Evolutionary conservation across 2,888 invertebrate genomes (phyloP).

Genomic region (Entomobrya proxima): DNA sequence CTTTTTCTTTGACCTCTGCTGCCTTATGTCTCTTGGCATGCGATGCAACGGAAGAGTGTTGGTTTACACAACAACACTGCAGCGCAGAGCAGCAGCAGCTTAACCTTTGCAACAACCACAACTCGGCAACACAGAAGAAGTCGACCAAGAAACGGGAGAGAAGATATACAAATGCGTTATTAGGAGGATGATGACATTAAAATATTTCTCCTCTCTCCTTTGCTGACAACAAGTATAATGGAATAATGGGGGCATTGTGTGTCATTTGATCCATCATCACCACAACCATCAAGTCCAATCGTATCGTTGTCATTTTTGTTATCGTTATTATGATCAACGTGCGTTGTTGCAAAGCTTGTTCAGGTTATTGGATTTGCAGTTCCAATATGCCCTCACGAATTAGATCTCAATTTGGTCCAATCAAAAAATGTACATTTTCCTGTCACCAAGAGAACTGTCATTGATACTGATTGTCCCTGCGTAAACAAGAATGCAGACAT

Average conservation of each 20-base stretch:
- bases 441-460: conserved; percentile 31
- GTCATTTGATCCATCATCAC: conserved; percentile 42
- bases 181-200: conserved; percentile 27
- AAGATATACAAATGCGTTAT: conserved; percentile 7
- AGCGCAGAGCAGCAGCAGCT: no score
- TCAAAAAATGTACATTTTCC: conserved; percentile 1
- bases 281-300: not conserved
- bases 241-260: conserved; percentile 61
- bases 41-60: conserved; percentile 13
- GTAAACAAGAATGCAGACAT: not conserved
- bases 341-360: conserved; percentile 6
- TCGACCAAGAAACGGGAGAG: not conserved
- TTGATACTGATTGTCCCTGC: not conserved
- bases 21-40: not conserved
- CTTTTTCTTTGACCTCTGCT: conserved; percentile 60
- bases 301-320: conserved; percentile 2
- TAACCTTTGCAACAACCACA: conserved; percentile 44
- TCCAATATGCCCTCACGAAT: conserved; percentile 15
- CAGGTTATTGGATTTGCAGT: not conserved
- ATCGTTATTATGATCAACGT: not conserved
- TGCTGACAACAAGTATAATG: conserved; percentile 48
- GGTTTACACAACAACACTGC: conserved; percentile 26
- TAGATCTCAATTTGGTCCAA: conserved; percentile 55
- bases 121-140: not conserved
- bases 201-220: conserved; percentile 12